A percentile compares a stretch with the other conserved stretches of the same genome.
Conservation (phyloP, 30 jellyfish, hydroid and myxozoan species). For the Sanderia malayensis region DNA sequence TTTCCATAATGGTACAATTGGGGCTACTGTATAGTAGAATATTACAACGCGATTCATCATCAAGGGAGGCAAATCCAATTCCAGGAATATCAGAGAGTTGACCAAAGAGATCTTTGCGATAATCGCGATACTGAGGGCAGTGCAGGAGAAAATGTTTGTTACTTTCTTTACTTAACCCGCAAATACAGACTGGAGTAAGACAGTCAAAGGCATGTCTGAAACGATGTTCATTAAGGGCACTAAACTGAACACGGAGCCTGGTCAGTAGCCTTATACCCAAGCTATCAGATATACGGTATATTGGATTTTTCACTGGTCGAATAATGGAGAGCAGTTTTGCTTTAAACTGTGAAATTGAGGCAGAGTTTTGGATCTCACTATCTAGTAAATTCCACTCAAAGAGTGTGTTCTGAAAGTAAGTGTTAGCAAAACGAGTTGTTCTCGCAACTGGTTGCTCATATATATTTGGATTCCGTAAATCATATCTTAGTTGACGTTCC, state of each 20-base stretch:
- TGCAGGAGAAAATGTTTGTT: neutral
- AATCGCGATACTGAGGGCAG: neutral
- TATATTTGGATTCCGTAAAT: slow-evolving; percentile 15
- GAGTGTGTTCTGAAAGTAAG: slow-evolving; percentile 12
- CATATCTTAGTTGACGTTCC: slow-evolving; percentile 3
- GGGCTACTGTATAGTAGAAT: no score
- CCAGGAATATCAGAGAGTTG: no score
- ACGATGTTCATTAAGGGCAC: slow-evolving; percentile 44
- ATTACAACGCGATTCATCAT: no score
- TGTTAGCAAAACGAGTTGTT: no score
- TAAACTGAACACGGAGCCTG: slow-evolving; percentile 36
- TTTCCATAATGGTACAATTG: no score
- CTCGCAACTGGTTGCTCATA: slow-evolving; percentile 11
- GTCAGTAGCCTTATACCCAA: slow-evolving; percentile 38
- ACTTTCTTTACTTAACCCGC: slow-evolving; percentile 9
- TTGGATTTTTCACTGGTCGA: slow-evolving; percentile 42
- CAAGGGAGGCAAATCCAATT: no score
- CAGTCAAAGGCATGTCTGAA: slow-evolving; percentile 51
- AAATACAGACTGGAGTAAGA: slow-evolving; percentile 56
- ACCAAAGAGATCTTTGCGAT: no score
- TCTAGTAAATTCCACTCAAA: slow-evolving; percentile 17
- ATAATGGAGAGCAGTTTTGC: slow-evolving; percentile 29
- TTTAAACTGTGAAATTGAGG: slow-evolving; percentile 8
- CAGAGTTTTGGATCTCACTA: slow-evolving; percentile 14
- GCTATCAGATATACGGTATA: slow-evolving; percentile 32